These are phyloP conservation scores for Smittia sp. DNA, from an alignment of 2,888 invertebrate genomes.

Conservation along the genomic window DNA sequence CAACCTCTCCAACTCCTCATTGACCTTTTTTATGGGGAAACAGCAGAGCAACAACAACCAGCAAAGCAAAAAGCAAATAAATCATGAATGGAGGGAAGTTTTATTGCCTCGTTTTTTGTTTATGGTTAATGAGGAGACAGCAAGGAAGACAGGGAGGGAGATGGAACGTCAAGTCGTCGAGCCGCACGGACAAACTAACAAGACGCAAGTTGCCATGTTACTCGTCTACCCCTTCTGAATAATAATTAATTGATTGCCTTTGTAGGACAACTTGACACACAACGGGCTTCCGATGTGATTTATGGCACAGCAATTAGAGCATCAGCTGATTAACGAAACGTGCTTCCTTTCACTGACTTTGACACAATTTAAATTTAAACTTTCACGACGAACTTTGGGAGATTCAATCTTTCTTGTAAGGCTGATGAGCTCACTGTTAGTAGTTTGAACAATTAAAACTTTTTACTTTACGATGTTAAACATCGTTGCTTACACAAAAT, in stretches of 20 bases:
- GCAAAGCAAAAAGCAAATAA: slow-evolving; percentile 1
- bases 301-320: background rate
- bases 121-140: slow-evolving; percentile 13
- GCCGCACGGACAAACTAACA: slow-evolving; percentile 15
- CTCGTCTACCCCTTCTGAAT: slow-evolving; percentile 15
- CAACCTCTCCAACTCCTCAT: background rate
- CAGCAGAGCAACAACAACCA: slow-evolving; percentile 6
- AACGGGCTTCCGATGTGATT: slow-evolving; percentile 6
- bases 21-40: slow-evolving; percentile 1
- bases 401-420: no score
- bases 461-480: background rate
- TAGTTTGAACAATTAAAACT: background rate
- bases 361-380: background rate
- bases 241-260: slow-evolving; percentile 25
- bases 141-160: background rate
- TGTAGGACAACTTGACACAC: slow-evolving; percentile 2
- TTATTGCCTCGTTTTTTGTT: slow-evolving; percentile 25
- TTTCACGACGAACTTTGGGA: background rate
- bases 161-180: slow-evolving; percentile 11
- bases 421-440: no score
- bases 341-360: background rate
- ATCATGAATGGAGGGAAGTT: slow-evolving; percentile 21
- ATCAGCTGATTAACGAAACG: background rate
- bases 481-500: background rate
- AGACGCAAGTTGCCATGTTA: background rate